phyloP scores from a whole-genome alignment of 2,797 vertebrate genomes.

The Pseudomugil gertrudae region DNA sequence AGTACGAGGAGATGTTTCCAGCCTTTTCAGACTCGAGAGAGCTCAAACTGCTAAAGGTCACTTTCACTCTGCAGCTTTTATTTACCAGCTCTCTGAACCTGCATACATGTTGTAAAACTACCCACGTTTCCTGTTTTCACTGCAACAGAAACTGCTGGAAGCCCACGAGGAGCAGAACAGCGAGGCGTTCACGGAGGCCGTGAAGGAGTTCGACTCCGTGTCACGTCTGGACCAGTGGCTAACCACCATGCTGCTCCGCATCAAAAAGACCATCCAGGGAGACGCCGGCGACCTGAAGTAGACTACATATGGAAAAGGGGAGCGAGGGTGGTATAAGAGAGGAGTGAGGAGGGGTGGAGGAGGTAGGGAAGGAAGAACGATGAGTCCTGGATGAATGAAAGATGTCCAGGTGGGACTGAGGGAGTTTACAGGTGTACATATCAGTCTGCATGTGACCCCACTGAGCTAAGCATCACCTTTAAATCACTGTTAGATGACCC shows the following conservation, averaged over 20 bases:
- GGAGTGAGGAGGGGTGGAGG: background rate
- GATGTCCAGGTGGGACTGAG: conserved; percentile 1
- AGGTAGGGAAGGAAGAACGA: background rate
- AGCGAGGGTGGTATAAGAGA: background rate
- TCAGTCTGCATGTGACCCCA: conserved; percentile 76
- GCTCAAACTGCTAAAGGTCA: conserved; percentile 87
- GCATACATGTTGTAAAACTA: too few relatives aligned
- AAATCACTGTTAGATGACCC: conserved; percentile 48
- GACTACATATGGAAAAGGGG: conserved; percentile 21
- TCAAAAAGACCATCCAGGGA: conserved; percentile 97
- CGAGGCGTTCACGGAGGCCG: conserved; percentile 96
- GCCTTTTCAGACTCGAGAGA: conserved; percentile 94
- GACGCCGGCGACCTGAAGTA: conserved; percentile 94
- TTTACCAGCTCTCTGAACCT: too few relatives aligned
- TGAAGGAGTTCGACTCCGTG: conserved; percentile 96
- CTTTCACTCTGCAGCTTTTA: background rate
- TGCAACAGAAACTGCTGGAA: conserved; percentile 92
- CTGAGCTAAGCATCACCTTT: conserved; percentile 56
- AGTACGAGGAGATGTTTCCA: conserved; percentile 97
- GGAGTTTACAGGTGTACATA: conserved; percentile 75
- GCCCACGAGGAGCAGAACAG: conserved; percentile 98
- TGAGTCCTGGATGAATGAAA: background rate
- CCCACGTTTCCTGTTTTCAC: background rate
- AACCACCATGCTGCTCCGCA: conserved; percentile 97
- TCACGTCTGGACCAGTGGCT: conserved; percentile 98